Percentiles rank a stretch among this genome's conserved stretches.
Conservation (phyloP, 2,888 invertebrate species). For the Prosopocoilus inquinatus region DNA sequence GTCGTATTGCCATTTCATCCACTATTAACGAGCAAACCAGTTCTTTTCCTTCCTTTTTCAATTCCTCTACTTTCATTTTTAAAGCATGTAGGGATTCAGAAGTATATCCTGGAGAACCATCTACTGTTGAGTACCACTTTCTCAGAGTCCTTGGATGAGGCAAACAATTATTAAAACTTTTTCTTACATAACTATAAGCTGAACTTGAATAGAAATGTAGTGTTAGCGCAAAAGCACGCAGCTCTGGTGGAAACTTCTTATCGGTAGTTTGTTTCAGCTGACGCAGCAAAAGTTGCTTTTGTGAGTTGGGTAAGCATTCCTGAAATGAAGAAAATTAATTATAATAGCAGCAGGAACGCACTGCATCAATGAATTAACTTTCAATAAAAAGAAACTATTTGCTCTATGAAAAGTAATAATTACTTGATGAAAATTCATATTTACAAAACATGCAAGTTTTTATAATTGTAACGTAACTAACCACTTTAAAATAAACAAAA, state of each 20-base stretch:
- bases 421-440: no score
- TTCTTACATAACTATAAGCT: slow-evolving; percentile 31
- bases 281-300: not conserved
- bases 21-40: slow-evolving; percentile 26
- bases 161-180: slow-evolving; percentile 27
- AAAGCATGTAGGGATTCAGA: slow-evolving; percentile 22
- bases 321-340: no score
- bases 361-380: no score
- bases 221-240: slow-evolving; percentile 21
- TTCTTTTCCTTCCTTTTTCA: not conserved
- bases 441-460: no score
- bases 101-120: slow-evolving; percentile 27
- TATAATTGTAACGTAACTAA: no score
- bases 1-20: slow-evolving; percentile 27
- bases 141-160: slow-evolving; percentile 28
- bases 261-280: not conserved
- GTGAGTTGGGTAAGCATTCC: not conserved
- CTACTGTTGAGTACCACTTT: slow-evolving; percentile 28
- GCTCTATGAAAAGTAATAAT: no score
- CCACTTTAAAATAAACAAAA: no score
- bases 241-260: slow-evolving; percentile 3
- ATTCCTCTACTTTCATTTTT: slow-evolving; percentile 11
- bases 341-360: no score
- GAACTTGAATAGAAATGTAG: slow-evolving; percentile 24
- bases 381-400: no score